Conservation (phyloP, 2,113 vertebrate species). For the Motacilla alba region DNA sequence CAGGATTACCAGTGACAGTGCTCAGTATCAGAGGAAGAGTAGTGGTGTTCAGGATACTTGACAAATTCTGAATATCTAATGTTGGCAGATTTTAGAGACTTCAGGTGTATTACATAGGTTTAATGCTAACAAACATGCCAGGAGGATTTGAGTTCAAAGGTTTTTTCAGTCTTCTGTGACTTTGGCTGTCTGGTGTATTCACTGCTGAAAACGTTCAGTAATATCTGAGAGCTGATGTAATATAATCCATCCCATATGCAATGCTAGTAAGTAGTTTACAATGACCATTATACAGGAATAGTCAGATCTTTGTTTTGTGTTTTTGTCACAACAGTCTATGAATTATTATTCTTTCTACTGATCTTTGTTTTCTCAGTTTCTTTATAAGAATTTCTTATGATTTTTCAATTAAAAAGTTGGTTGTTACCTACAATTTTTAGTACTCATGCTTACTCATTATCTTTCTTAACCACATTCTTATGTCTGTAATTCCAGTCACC, state of each 20-base stretch:
- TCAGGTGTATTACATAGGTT: not conserved
- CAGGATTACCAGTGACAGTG: not conserved
- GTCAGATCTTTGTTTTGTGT: not conserved
- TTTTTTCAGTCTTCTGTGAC: not conserved
- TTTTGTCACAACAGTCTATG: not conserved
- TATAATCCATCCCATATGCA: not conserved
- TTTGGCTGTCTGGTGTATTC: not conserved
- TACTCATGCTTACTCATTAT: not conserved
- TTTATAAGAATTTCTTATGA: not conserved
- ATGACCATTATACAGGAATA: not conserved
- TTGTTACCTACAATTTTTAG: not conserved
- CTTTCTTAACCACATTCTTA: not conserved
- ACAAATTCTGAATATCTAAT: not conserved
- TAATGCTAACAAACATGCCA: not conserved
- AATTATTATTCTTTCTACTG: not conserved
- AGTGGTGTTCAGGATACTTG: not conserved
- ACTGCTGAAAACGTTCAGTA: not conserved
- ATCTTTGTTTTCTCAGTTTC: not conserved
- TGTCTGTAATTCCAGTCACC: not conserved
- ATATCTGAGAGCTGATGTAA: not conserved
- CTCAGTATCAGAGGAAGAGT: not conserved
- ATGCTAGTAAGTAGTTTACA: not conserved
- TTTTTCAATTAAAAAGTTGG: not conserved
- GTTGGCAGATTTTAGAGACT: not conserved
- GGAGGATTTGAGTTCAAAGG: fast-evolving